Evolutionary conservation across 2,113 vertebrate species (phyloP).

Genomic region (Tachysurus fulvidraco): DNA sequence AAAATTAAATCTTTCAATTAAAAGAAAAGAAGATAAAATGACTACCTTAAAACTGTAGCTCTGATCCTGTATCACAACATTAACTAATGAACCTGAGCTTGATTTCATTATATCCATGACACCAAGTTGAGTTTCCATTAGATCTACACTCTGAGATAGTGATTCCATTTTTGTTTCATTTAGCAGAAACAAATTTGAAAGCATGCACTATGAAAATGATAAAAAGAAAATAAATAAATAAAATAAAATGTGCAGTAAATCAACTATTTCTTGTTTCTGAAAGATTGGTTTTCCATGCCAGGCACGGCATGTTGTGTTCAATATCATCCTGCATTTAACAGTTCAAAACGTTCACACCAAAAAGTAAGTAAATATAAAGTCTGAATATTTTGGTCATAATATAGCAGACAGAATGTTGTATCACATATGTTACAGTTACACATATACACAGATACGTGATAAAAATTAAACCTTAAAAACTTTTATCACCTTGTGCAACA

Average conservation of each 20-base stretch:
- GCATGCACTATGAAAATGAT: background rate
- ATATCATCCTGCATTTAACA: slow-evolving; percentile 6
- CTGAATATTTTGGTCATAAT: slow-evolving; percentile 15
- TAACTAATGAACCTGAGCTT: slow-evolving; percentile 25
- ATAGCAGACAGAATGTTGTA: background rate
- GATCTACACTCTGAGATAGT: background rate
- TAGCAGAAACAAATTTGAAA: background rate
- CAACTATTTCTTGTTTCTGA: background rate
- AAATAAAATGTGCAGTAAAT: background rate
- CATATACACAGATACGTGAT: background rate
- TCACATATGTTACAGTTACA: background rate
- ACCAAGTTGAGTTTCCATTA: slow-evolving; percentile 10
- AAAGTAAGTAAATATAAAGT: slow-evolving; percentile 9
- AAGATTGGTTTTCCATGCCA: background rate
- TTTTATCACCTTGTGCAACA: background rate
- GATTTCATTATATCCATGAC: background rate
- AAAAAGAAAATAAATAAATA: background rate
- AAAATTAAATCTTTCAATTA: slow-evolving; percentile 17
- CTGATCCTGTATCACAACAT: background rate
- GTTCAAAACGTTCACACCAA: background rate
- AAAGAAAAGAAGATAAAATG: background rate
- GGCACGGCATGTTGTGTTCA: background rate
- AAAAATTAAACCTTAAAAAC: background rate
- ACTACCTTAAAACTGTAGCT: background rate
- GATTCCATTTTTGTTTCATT: background rate